Base-by-base conservation (phyloP, 2,888 invertebrate genomes). In the Pinctada fucata region DNA sequence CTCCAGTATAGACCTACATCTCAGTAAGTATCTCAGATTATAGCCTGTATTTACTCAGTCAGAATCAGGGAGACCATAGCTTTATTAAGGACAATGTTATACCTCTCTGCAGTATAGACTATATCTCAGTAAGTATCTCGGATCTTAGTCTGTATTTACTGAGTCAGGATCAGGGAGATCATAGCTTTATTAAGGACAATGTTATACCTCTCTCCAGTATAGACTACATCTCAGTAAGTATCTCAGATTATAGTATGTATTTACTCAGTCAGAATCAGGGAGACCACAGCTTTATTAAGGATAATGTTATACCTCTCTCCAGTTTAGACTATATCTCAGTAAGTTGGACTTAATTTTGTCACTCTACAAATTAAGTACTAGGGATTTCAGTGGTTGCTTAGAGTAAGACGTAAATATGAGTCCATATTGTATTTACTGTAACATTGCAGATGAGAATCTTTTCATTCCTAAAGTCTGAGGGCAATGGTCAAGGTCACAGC, bases 291-390 rank as follows among this genome's bases (percentile, higher is more conserved):
- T 92, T 91, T 82, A 76, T 83, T 50, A 88, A 86, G 66, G 85
- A 87, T 65, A 86, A 86, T 4, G 81, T 82, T 50, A 83, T 92
- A 45, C 81, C 82, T 2, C 90, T 89, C 80, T 80, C 82, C 63
- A 90, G 91, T 76, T 86, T 92, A 49, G 91, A 91, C 79, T 92
- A 90, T 85, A 85, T 92, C 49, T 88, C 88, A 50, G 92, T 92
- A 83, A 88, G 90, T 88, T 31, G 31, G 31, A 31, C 31, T 31
- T 31, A 31, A 31, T 0, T 31, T 31, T 31, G 31, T 31, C 31
- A 31, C 1, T 1, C 31, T 31, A 31, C 31, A 31, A 31, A 31
- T 31, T 31, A 31, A 31, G 31, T 31, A 31, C 31, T 31, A 31
- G 31, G 31, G 31, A 31, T 31, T 1, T 31, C 31, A 31, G 0